Percentiles rank a stretch among this genome's conserved stretches.
These are phyloP conservation scores for Rana temporaria DNA, from an alignment of 2,113 vertebrate genomes.

Conservation along the genomic window DNA sequence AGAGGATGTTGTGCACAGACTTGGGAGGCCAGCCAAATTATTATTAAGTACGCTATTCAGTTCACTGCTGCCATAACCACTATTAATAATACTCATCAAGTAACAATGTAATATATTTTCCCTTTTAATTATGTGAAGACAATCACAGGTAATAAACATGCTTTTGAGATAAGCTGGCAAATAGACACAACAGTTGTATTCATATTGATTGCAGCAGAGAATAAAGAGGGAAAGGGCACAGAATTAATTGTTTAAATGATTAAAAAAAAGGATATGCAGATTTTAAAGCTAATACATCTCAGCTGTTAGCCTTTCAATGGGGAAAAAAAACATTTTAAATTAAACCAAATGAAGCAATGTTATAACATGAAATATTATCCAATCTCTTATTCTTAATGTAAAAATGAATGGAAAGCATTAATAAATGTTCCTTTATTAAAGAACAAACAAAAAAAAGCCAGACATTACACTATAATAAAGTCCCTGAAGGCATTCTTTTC, in stretches of 20 bases:
- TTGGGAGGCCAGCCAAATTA: no score
- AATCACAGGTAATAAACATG: slow-evolving; percentile 11
- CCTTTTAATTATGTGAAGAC: slow-evolving; percentile 14
- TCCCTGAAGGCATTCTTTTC: not conserved
- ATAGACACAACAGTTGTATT: not conserved
- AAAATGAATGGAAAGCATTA: slow-evolving; percentile 34
- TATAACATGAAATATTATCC: slow-evolving; percentile 7
- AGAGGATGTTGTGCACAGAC: no score
- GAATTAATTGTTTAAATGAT: not conserved
- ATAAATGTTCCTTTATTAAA: not conserved
- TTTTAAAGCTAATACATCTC: slow-evolving; percentile 2
- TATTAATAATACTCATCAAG: not conserved
- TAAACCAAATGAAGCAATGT: not conserved
- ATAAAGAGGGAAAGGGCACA: not conserved
- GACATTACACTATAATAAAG: not conserved
- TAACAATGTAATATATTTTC: not conserved
- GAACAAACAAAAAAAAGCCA: not conserved
- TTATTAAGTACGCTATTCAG: not conserved
- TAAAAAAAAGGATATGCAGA: slow-evolving; percentile 2
- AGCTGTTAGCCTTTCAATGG: not conserved
- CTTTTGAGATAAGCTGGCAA: slow-evolving; percentile 7
- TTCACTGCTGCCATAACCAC: not conserved
- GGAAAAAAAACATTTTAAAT: slow-evolving; percentile 1
- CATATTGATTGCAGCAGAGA: not conserved
- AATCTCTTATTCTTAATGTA: not conserved